These are phyloP conservation scores for Papilio machaon DNA, from an alignment of 1,140 invertebrate species.

Conservation along the genomic window DNA sequence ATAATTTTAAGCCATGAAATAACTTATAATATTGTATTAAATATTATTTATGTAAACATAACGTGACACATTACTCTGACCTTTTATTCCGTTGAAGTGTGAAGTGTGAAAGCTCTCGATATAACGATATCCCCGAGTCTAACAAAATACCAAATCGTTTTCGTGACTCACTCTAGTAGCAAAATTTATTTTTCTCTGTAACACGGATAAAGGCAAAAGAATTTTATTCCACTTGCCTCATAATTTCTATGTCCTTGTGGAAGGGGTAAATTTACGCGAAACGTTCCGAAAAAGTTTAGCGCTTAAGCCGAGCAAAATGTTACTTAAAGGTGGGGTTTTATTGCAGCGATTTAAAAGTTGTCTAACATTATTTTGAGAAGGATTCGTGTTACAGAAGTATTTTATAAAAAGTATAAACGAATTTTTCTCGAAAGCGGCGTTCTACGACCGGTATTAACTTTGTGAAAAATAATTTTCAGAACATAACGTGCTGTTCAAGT, in stretches of 20 bases:
- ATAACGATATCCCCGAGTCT: background rate
- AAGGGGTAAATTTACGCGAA: background rate
- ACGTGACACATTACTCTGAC: background rate
- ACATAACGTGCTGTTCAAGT: no score
- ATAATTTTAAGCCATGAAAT: no score
- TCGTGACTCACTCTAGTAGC: background rate
- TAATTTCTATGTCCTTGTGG: conserved; percentile 10
- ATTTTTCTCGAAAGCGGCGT: background rate
- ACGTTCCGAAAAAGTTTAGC: background rate
- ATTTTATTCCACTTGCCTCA: conserved; percentile 11
- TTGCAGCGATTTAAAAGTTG: conserved; percentile 15
- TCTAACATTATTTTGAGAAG: background rate
- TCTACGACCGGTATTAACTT: no score
- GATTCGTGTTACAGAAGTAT: background rate
- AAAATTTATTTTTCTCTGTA: conserved; percentile 6
- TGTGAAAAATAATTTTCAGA: no score
- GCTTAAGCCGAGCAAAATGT: conserved; percentile 7
- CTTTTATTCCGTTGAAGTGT: conserved; percentile 18
- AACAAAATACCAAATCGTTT: conserved; percentile 1
- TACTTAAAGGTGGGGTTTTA: conserved; percentile 8
- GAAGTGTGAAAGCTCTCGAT: background rate
- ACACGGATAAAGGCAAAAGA: conserved; percentile 14
- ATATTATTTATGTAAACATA: background rate
- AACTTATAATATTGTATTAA: no score
- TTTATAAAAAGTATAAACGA: background rate